These are phyloP conservation scores for Alethe diademata DNA, from an alignment of 2,113 vertebrate species.

Conservation along the genomic window DNA sequence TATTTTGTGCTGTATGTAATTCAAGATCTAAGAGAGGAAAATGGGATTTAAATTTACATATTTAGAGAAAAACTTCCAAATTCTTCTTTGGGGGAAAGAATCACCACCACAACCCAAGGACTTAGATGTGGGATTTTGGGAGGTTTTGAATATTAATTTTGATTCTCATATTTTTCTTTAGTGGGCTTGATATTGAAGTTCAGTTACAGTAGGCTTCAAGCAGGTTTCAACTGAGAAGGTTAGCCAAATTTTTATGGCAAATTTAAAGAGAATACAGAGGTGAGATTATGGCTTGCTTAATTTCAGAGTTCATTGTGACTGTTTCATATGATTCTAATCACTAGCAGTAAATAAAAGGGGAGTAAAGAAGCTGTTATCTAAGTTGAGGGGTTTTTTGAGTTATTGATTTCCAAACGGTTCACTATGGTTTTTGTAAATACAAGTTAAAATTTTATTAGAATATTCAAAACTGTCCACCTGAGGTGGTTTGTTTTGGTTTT, in stretches of 20 bases:
- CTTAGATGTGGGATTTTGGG: neutral
- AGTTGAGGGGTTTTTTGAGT: neutral
- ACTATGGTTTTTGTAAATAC: neutral
- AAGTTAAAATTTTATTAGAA: neutral
- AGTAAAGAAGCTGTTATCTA: neutral
- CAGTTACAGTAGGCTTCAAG: neutral
- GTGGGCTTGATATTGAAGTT: neutral
- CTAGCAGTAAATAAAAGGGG: neutral
- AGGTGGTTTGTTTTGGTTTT: too few relatives aligned
- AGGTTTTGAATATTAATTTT: neutral
- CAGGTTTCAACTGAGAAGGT: neutral
- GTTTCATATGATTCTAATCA: neutral
- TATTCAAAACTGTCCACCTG: neutral
- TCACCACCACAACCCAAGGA: neutral
- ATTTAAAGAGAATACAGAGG: neutral
- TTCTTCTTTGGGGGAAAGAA: neutral
- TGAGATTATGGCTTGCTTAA: neutral
- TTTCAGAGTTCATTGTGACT: neutral
- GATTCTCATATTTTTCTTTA: neutral
- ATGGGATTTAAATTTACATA: neutral
- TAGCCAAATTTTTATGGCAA: neutral
- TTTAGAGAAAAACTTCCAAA: neutral
- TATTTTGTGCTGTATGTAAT: neutral
- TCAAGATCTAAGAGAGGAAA: neutral
- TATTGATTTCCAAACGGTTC: neutral